A percentile compares a stretch with the other conserved stretches of the same genome.
Evolutionary conservation across 2,888 invertebrate species (phyloP).

Genomic region (Phaedon cochleariae): DNA sequence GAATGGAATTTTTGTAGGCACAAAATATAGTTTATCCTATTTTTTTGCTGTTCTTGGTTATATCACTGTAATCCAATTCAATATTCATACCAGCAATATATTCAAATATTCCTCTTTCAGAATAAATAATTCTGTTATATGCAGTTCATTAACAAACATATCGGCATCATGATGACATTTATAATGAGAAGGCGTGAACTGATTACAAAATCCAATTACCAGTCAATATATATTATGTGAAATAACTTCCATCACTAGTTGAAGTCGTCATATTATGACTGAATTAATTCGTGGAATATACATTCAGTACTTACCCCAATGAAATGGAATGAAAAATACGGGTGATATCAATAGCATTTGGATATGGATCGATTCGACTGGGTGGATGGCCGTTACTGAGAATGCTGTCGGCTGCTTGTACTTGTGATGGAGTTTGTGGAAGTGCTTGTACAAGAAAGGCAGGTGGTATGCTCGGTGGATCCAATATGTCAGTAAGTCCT

Average conservation of each 20-base stretch:
- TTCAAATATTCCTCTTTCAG: too few species aligned
- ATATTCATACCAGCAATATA: too few species aligned
- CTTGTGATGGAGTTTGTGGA: conserved; percentile 79
- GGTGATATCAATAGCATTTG: conserved; percentile 71
- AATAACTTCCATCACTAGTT: background rate
- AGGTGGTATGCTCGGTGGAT: conserved; percentile 74
- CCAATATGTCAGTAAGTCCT: conserved; percentile 75
- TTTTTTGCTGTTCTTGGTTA: too few species aligned
- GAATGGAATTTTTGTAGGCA: too few species aligned
- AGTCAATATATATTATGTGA: background rate
- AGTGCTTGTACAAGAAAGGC: conserved; percentile 73
- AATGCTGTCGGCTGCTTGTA: conserved; percentile 81
- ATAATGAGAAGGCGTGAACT: background rate
- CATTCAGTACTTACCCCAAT: conserved; percentile 69
- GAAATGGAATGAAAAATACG: conserved; percentile 70
- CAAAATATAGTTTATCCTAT: too few species aligned
- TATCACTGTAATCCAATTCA: too few species aligned
- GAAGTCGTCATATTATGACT: background rate
- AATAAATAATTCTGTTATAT: background rate
- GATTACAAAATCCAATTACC: background rate
- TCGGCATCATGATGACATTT: background rate
- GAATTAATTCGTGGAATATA: background rate
- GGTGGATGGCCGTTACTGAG: conserved; percentile 79
- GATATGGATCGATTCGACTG: conserved; percentile 72
- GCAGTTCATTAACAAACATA: background rate